Evolutionary conservation across 1,140 invertebrate species (phyloP).

Genomic region (Zaprionus ghesquierei): DNA sequence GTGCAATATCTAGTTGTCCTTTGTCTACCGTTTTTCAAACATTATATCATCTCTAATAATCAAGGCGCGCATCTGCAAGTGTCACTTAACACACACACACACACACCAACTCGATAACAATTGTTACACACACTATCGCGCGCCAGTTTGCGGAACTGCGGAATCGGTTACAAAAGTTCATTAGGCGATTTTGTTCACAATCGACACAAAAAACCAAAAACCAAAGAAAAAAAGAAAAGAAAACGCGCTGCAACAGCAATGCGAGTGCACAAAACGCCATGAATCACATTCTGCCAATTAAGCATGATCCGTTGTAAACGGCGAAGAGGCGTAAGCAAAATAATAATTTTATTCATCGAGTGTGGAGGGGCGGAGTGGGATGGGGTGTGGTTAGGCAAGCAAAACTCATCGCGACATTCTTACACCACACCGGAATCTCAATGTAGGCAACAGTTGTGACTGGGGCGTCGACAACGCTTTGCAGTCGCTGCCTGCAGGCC

Average conservation of each 20-base stretch:
- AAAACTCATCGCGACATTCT: constrained; percentile 66
- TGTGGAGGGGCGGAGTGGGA: not conserved
- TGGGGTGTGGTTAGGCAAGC: not conserved
- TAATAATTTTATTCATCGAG: constrained; percentile 44
- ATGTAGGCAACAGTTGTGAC: constrained; percentile 76
- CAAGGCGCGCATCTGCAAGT: not conserved
- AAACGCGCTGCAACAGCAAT: constrained; percentile 16
- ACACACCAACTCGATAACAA: too few species aligned
- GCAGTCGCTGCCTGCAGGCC: not conserved
- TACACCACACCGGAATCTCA: constrained; percentile 77
- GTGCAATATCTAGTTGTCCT: not conserved
- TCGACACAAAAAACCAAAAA: constrained; percentile 6
- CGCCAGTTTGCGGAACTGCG: constrained; percentile 33
- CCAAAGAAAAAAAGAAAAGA: not conserved
- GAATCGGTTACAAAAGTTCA: constrained; percentile 42
- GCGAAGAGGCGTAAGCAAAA: constrained; percentile 43
- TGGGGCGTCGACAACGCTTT: constrained; percentile 72
- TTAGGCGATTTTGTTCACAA: constrained; percentile 34
- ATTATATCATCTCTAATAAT: not conserved
- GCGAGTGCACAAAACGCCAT: constrained; percentile 73
- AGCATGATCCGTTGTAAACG: constrained; percentile 74
- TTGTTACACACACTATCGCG: not conserved
- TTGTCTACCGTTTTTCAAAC: not conserved
- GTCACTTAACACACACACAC: constrained; percentile 8
- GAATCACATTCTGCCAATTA: constrained; percentile 80